These are phyloP conservation scores for Mixornis gularis DNA, from an alignment of 2,113 vertebrate species.

Conservation along the genomic window DNA sequence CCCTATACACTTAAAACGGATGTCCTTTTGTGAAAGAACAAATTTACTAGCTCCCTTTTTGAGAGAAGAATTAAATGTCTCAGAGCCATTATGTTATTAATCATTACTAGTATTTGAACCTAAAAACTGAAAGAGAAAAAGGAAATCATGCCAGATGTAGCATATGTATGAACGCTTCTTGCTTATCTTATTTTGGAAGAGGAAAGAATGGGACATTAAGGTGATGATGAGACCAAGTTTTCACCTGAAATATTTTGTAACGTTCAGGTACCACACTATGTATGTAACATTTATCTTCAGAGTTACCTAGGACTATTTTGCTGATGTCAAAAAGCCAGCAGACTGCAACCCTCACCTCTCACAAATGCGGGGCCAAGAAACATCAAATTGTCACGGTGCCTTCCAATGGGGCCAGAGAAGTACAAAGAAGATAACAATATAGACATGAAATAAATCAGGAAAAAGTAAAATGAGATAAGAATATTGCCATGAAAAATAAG, in stretches of 20 bases:
- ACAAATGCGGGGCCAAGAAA: background rate
- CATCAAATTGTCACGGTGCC: background rate
- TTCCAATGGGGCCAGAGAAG: background rate
- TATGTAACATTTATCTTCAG: background rate
- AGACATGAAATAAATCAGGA: background rate
- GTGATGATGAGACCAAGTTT: background rate
- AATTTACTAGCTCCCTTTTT: conserved; percentile 27
- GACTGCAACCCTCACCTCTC: background rate
- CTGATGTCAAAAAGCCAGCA: background rate
- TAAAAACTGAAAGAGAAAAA: conserved; percentile 22
- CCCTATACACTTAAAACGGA: conserved; percentile 61
- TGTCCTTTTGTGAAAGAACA: conserved; percentile 56
- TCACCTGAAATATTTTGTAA: background rate
- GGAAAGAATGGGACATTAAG: background rate
- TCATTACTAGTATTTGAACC: conserved; percentile 16
- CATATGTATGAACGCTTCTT: background rate
- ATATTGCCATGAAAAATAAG: background rate
- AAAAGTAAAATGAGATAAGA: background rate
- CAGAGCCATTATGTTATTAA: conserved; percentile 6
- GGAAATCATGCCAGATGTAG: background rate
- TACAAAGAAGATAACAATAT: background rate
- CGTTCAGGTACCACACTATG: background rate
- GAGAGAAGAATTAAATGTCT: conserved; percentile 33
- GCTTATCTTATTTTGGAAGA: background rate
- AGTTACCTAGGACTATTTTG: background rate